phyloP scores from a whole-genome alignment of 37 sponge, comb jelly and placozoan species.

The Hormiphora californensis region DNA sequence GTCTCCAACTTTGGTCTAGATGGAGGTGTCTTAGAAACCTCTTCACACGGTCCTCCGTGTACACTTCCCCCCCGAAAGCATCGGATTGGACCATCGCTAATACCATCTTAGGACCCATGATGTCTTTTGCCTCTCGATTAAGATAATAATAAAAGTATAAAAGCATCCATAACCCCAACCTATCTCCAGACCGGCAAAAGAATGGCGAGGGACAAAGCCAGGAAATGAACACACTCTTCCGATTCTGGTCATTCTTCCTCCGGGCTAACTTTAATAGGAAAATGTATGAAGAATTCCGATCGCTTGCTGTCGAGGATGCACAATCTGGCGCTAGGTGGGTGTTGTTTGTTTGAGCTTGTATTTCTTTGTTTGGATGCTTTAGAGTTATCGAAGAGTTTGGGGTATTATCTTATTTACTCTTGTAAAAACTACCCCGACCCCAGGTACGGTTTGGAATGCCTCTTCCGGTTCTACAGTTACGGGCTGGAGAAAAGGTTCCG shows the following conservation, averaged over 20 bases:
- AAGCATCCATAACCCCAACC: too few relatives aligned
- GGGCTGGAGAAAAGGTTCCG: conserved; percentile 94
- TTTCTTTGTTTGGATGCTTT: neutral
- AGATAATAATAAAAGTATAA: too few relatives aligned
- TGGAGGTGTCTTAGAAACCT: too few relatives aligned
- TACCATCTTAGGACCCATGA: too few relatives aligned
- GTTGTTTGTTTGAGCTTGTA: conserved; percentile 43
- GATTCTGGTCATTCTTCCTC: conserved; percentile 99
- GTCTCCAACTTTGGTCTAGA: too few relatives aligned
- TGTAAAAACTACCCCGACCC: too few relatives aligned
- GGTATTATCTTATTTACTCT: too few relatives aligned
- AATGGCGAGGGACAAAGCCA: conserved; percentile 81
- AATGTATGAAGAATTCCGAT: conserved; percentile 94
- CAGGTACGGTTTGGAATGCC: conserved; percentile 98
- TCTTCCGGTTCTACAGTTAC: conserved; percentile 98
- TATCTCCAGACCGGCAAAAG: conserved; percentile 69
- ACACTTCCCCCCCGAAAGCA: too few relatives aligned
- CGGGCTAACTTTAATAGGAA: conserved; percentile 96
- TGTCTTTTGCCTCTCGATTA: too few relatives aligned
- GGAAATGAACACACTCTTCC: conserved; percentile 97
- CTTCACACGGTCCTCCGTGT: too few relatives aligned
- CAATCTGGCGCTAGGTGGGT: conserved; percentile 69
- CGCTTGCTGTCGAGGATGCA: conserved; percentile 78
- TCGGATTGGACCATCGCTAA: too few relatives aligned
- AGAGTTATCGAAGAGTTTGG: too few relatives aligned